Percentiles rank a stretch among this genome's conserved stretches.
Conservation (phyloP, 2,113 vertebrate species). For the Eleginops maclovinus region DNA sequence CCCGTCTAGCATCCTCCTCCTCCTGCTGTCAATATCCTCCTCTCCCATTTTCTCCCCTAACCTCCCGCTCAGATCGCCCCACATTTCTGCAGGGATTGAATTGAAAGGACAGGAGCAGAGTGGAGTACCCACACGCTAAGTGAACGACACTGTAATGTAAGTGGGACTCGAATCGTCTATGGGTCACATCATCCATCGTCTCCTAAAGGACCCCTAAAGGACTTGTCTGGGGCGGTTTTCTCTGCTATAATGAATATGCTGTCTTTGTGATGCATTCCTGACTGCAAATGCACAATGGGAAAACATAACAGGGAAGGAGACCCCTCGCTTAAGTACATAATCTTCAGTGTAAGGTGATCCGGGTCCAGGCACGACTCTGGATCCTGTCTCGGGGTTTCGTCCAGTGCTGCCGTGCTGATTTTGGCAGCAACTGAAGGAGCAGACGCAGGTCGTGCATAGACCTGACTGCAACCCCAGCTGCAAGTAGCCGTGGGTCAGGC, state of each 20-base stretch:
- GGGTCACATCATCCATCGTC: too few species aligned
- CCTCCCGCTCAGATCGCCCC: conserved; percentile 20
- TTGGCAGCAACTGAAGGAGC: conserved; percentile 49
- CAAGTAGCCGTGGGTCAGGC: conserved; percentile 30
- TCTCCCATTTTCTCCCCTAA: conserved; percentile 46
- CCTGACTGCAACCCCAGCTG: conserved; percentile 4
- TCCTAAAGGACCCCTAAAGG: conserved; percentile 17
- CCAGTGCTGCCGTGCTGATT: conserved; percentile 48
- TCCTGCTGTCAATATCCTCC: conserved; percentile 44
- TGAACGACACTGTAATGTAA: conserved; percentile 14
- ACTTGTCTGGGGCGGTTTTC: conserved; percentile 24
- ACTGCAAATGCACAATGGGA: conserved; percentile 50
- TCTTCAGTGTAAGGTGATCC: conserved; percentile 72
- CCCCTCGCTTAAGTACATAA: conserved; percentile 63
- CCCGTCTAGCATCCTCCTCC: conserved; percentile 37
- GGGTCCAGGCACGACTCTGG: conserved; percentile 60
- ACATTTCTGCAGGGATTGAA: conserved; percentile 11
- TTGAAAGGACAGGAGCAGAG: background rate
- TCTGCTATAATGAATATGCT: conserved; percentile 56
- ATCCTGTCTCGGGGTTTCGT: conserved; percentile 55
- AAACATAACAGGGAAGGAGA: conserved; percentile 61
- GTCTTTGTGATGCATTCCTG: conserved; percentile 60
- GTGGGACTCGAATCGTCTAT: conserved; percentile 7
- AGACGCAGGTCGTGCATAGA: conserved; percentile 8
- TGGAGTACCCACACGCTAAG: background rate